Conservation (phyloP, 2,888 invertebrate species). For the Tyria jacobaeae region DNA sequence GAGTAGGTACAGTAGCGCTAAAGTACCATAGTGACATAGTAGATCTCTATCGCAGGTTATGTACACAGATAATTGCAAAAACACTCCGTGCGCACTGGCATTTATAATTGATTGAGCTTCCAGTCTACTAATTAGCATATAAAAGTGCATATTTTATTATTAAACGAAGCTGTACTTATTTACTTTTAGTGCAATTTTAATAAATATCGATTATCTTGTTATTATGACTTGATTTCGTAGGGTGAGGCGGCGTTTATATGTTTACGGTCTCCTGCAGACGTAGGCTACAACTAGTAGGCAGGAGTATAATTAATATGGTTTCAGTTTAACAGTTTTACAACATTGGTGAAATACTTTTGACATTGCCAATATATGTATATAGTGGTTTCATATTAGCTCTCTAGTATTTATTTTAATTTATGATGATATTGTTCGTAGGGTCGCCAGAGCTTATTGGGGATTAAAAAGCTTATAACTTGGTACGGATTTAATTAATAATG, state of each 20-base stretch:
- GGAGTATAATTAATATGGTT: too few species aligned
- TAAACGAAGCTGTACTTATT: neutral
- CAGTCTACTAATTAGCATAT: conserved; percentile 4
- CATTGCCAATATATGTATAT: too few species aligned
- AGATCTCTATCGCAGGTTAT: conserved; percentile 16
- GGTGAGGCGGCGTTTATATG: too few species aligned
- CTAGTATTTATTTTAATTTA: too few species aligned
- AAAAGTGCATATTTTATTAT: neutral
- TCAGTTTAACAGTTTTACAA: too few species aligned
- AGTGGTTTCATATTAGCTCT: too few species aligned
- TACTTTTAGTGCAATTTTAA: neutral
- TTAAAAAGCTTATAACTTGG: neutral
- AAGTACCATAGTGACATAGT: conserved; percentile 3
- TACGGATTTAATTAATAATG: too few species aligned
- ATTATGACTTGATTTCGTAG: too few species aligned
- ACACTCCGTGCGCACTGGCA: conserved; percentile 20
- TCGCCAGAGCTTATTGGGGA: neutral
- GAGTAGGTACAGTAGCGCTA: conserved; percentile 19
- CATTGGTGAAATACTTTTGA: too few species aligned
- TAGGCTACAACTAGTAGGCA: too few species aligned
- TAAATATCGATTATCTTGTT: neutral
- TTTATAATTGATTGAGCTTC: conserved; percentile 16
- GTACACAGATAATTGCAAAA: conserved; percentile 33
- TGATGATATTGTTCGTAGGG: neutral
- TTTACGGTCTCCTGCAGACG: too few species aligned